These are phyloP conservation scores for Acanthacorydalis orientalis DNA, from an alignment of 2,888 invertebrate species.

Conservation along the genomic window DNA sequence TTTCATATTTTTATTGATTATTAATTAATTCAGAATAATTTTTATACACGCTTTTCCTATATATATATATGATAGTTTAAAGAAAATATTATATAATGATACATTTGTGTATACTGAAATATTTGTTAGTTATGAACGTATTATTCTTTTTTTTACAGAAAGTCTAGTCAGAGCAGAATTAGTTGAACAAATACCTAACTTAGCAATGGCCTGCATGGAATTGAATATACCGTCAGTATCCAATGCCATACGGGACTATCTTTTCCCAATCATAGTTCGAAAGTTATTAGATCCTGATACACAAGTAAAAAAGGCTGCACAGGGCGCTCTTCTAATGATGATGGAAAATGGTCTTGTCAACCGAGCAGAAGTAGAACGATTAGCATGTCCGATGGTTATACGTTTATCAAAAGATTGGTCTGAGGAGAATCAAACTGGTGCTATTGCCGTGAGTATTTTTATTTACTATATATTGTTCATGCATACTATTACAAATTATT, in stretches of 20 bases:
- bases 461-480: no score
- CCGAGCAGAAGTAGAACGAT: constrained; percentile 38
- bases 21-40: no score
- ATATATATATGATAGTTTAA: no score
- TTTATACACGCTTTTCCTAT: no score
- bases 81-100: no score
- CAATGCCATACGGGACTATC: constrained; percentile 35
- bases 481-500: no score
- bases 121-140: not conserved
- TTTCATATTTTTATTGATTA: no score
- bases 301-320: constrained; percentile 47
- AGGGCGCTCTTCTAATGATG: constrained; percentile 40
- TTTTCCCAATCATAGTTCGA: constrained; percentile 43
- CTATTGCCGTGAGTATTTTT: constrained; percentile 34
- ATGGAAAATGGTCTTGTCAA: constrained; percentile 46
- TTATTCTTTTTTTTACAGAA: constrained; percentile 29
- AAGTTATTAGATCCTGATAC: constrained; percentile 41
- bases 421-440: constrained; percentile 32
- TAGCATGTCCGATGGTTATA: constrained; percentile 45
- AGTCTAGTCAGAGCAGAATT: constrained; percentile 39
- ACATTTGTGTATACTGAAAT: no score
- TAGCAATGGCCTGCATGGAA: constrained; percentile 42
- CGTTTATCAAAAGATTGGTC: constrained; percentile 34
- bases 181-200: constrained; percentile 47
- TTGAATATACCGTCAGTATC: constrained; percentile 28